Conservation (phyloP, 2,888 invertebrate species). For the Cryptus viduatorius region DNA sequence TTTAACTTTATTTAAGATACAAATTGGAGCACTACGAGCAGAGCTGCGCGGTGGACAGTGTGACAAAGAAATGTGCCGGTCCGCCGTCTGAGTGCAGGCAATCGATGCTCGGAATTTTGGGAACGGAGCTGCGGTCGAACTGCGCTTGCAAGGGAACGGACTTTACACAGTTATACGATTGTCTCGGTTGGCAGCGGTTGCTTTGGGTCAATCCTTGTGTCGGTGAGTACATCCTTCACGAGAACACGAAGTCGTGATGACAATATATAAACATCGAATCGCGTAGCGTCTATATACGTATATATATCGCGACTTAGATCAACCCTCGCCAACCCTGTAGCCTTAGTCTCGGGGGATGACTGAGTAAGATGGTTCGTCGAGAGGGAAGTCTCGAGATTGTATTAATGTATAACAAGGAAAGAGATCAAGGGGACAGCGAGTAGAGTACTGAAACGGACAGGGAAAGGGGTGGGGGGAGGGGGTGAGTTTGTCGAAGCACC, state of each 20-base stretch:
- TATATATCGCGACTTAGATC: background rate
- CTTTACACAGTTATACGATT: conserved; percentile 93
- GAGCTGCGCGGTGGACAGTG: conserved; percentile 95
- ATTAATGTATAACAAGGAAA: conserved; percentile 29
- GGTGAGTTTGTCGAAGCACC: conserved; percentile 3
- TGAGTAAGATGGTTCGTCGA: conserved; percentile 1
- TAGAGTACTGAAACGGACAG: conserved; percentile 5
- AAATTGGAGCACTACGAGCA: conserved; percentile 95
- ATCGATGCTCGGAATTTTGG: conserved; percentile 94
- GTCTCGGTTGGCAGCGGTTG: conserved; percentile 95
- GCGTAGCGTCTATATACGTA: background rate
- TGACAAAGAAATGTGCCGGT: conserved; percentile 95
- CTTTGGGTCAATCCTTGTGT: conserved; percentile 97
- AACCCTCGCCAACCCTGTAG: background rate
- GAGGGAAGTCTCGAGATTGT: conserved; percentile 7
- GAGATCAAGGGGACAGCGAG: background rate
- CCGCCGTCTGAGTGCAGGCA: conserved; percentile 93
- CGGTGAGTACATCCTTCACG: conserved; percentile 88
- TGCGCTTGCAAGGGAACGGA: conserved; percentile 96
- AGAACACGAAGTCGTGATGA: background rate
- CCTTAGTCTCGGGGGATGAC: conserved; percentile 1
- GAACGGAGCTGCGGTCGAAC: conserved; percentile 94
- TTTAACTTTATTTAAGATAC: conserved; percentile 70
- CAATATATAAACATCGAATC: background rate
- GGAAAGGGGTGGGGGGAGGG: background rate